Percentiles rank a stretch among this genome's conserved stretches.
Conservation (phyloP, 2,888 invertebrate genomes). For the Marronus borbonicus region DNA sequence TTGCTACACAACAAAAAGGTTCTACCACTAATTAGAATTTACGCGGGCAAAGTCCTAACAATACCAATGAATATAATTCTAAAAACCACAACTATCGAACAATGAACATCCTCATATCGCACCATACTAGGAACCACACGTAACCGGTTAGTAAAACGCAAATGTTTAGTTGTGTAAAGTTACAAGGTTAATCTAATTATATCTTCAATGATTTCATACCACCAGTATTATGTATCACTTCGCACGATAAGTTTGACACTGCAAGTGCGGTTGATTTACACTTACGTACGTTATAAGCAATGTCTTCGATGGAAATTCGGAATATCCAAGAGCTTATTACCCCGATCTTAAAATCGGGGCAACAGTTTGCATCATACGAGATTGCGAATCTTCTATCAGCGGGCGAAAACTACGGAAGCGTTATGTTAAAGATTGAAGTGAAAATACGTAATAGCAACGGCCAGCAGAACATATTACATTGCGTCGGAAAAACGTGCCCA, state of each 20-base stretch:
- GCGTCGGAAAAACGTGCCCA: constrained; percentile 73
- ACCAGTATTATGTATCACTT: neutral
- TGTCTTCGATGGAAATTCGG: constrained; percentile 13
- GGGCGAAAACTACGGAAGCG: constrained; percentile 75
- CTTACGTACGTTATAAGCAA: neutral
- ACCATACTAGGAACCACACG: too few relatives aligned
- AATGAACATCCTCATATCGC: too few relatives aligned
- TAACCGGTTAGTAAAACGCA: too few relatives aligned
- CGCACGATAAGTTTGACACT: neutral
- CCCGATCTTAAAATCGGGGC: neutral
- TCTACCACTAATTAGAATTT: too few relatives aligned
- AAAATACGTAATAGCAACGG: constrained; percentile 51
- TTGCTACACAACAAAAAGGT: too few relatives aligned
- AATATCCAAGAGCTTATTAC: constrained; percentile 21
- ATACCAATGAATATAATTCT: too few relatives aligned
- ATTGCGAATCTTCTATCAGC: constrained; percentile 65
- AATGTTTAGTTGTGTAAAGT: neutral
- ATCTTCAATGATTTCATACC: neutral
- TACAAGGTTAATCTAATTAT: constrained; percentile 25
- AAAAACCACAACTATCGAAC: too few relatives aligned
- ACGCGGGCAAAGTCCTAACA: too few relatives aligned
- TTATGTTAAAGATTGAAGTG: constrained; percentile 68
- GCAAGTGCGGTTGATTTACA: neutral
- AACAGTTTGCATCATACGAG: constrained; percentile 26
- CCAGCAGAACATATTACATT: constrained; percentile 63